Evolutionary conservation across 2,888 invertebrate genomes (phyloP).

Genomic region (Philhelius pedissequus): DNA sequence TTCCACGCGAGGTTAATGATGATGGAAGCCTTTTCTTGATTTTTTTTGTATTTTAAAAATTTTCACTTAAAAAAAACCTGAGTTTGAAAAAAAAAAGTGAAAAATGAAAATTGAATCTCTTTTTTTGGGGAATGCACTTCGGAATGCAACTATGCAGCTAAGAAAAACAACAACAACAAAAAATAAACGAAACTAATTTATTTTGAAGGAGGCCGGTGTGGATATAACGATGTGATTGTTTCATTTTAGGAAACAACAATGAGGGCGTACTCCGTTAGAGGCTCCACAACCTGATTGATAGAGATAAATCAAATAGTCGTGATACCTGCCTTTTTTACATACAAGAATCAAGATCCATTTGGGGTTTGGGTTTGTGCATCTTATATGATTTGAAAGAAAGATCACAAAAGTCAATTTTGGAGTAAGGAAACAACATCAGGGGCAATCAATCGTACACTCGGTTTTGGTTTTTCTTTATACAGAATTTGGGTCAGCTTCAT

Average conservation of each 20-base stretch:
- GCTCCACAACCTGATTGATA: slow-evolving; percentile 4
- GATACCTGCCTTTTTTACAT: neutral
- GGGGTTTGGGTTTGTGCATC: neutral
- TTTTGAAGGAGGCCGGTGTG: neutral
- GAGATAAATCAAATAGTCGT: slow-evolving; percentile 15
- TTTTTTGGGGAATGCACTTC: neutral
- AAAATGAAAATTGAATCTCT: slow-evolving; percentile 37
- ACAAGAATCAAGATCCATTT: neutral
- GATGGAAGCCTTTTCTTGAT: slow-evolving; percentile 3
- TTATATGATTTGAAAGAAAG: neutral
- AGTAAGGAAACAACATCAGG: neutral
- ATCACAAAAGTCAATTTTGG: neutral
- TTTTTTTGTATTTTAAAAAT: too few relatives aligned
- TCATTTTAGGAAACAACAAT: neutral
- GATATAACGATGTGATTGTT: neutral
- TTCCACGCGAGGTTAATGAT: slow-evolving; percentile 33
- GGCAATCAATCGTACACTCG: neutral
- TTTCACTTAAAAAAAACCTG: slow-evolving; percentile 21
- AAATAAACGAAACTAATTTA: neutral
- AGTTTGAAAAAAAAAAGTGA: slow-evolving; percentile 7
- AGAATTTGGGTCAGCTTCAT: neutral
- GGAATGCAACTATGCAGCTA: neutral
- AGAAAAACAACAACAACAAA: too few relatives aligned
- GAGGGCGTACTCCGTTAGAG: neutral
- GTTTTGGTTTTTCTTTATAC: neutral